Base-by-base conservation (phyloP, 1,140 invertebrate genomes). In the Conus ventricosus region DNA sequence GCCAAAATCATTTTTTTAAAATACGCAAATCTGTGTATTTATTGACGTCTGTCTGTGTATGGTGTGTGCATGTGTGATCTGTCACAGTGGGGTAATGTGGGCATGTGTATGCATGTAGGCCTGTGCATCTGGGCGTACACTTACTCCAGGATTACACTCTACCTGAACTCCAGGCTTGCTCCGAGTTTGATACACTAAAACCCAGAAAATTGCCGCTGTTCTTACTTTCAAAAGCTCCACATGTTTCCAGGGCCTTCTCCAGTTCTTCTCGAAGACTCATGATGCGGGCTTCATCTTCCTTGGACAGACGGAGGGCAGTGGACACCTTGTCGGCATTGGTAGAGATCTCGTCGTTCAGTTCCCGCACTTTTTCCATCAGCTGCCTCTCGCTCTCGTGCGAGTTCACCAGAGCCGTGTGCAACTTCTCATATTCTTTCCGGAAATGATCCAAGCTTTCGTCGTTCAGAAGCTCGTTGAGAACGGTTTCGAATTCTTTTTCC, bases 401-500 rank as follows among this genome's bases (percentile, higher is more conserved):
- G 53, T n/a, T 25, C 17, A 87, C 75, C 53, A 87, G 54, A 20
- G 85, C 85, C 20, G 6, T 51, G 71, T 87, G 85, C 39, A 87
- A 53, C 53, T 87, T 87, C 85, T 87, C 67, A 27, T 87, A 87
- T 15, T 87, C 71, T 15, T 20, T 39, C 15, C 75, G 71, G 75
- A 87, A 87, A 8, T 80, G 20, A 13, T 76, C 71, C 71, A 87
- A 39, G 27, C n/a, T 87, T 25, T 87, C 85, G 25, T 87, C 85
- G 8, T 15, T 57, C 15, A 78, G 67, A 4, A 87, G 53, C 67
- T 87, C 85, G 39, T 57, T 76, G 4, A 87, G 75, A 15, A 87
- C 85, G 11, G 17, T 25, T 75, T 87, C 85, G 71, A 87, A 87
- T 39, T 87, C 85, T 54, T 80, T 87, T 54, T 87, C 85, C 17